A percentile compares a stretch with the other conserved stretches of the same genome.
Conservation (phyloP, 2,888 invertebrate species). For the Villa cingulata region DNA sequence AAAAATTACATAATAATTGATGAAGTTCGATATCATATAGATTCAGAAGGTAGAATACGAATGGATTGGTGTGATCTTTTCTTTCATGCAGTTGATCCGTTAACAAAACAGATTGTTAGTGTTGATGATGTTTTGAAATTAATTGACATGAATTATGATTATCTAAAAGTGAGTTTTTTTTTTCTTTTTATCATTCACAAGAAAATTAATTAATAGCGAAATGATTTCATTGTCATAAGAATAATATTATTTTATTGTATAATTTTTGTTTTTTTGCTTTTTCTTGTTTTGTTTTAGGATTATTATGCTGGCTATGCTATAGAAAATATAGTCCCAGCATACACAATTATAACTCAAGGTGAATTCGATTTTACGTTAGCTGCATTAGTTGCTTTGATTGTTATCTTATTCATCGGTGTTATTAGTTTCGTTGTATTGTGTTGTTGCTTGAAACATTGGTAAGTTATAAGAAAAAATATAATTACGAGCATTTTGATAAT, state of each 20-base stretch:
- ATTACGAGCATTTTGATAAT: no score
- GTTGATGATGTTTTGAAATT: constrained; percentile 66
- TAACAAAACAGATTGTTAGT: constrained; percentile 57
- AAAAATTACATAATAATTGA: constrained; percentile 66
- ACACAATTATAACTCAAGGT: constrained; percentile 51
- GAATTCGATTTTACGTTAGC: constrained; percentile 76
- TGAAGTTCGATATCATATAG: constrained; percentile 59
- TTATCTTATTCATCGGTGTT: constrained; percentile 73
- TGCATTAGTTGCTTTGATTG: constrained; percentile 69
- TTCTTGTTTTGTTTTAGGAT: constrained; percentile 22
- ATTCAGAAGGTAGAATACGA: constrained; percentile 39
- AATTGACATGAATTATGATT: constrained; percentile 75
- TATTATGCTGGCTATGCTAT: constrained; percentile 61
- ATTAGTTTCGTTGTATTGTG: constrained; percentile 77
- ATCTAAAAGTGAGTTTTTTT: constrained; percentile 55
- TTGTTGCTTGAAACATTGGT: constrained; percentile 79
- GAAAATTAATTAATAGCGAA: no score
- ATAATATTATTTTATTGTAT: no score
- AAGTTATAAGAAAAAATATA: constrained; percentile 11
- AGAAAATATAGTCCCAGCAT: constrained; percentile 59
- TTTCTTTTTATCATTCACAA: no score
- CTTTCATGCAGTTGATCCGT: constrained; percentile 64
- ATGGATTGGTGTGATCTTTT: constrained; percentile 68
- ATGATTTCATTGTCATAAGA: no score
- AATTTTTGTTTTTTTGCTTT: neutral